Base-by-base conservation (phyloP, 1,140 invertebrate species). In the Zeugodacus cucurbitae region DNA sequence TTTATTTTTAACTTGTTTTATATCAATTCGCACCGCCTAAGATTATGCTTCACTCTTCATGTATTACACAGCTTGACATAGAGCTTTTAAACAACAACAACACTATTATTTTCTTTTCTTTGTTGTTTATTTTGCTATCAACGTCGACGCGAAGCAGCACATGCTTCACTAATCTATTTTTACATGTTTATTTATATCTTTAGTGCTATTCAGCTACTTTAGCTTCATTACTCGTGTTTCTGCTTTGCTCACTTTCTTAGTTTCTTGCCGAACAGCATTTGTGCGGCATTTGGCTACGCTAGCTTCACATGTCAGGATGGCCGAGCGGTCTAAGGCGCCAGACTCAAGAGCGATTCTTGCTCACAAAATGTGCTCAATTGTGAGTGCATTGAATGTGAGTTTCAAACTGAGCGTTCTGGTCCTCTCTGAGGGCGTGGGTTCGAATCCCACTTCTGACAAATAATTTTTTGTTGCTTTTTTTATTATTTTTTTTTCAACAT, bases 401-500 rank as follows among this genome's bases (percentile, higher is more conserved):
- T 74, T 74, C 67, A 74, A 64, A 86, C 82, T 92, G 95, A 95
- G 95, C 91, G 93, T 96, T 96, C 96, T 96, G 96, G 96, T 96
- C 96, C 96, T 96, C 96, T 96, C 94, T 96, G 96, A 96, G 96
- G 96, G 96, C 96, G 96, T 96, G 96, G 96, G 96, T 96, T 96
- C 96, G 96, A 96, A 96, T 96, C 96, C 96, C 96, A 96, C 96
- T 96, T 96, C 96, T 96, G 96, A 96, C 96, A 96, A 94, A 94
- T 87, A 87, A 92, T 95, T 96, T 95, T 95, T 94, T 91, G 82
- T 87, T 89, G 44, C 58, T 70, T 64, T 90, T 90, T 90, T 91
- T 87, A 44, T 41, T 70, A 54, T 7, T 26, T 88, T 41, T 57
- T 67, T 88, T 89, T 62, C 8, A 32, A 62, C 1, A n/a, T 14